These are phyloP conservation scores for Oenanthe oenanthe DNA, from an alignment of 2,113 vertebrate genomes.

Conservation along the genomic window DNA sequence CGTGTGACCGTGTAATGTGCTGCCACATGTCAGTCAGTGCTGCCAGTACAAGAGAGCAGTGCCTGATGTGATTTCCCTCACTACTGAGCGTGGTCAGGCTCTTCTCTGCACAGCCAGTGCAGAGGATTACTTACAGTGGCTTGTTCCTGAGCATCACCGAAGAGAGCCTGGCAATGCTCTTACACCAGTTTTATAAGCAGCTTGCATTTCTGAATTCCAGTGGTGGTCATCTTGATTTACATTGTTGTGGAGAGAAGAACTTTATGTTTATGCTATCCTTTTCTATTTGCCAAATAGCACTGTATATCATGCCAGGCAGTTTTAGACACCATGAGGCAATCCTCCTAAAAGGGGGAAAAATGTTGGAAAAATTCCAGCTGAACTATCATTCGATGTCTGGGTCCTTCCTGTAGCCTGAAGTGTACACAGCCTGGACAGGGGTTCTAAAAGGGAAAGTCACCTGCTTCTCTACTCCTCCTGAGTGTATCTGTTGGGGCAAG, in stretches of 20 bases:
- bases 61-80: not conserved
- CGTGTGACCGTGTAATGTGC: not conserved
- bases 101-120: not conserved
- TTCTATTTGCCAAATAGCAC: not conserved
- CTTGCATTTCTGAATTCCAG: not conserved
- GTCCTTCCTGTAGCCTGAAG: not conserved
- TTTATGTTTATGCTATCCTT: not conserved
- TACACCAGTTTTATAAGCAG: not conserved
- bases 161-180: not conserved
- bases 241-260: not conserved
- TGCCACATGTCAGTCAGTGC: fast-evolving
- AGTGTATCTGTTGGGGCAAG: not conserved
- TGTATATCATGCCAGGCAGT: not conserved
- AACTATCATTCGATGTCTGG: not conserved
- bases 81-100: fast-evolving
- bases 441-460: not conserved
- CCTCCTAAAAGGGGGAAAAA: not conserved
- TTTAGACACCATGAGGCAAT: not conserved
- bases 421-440: fast-evolving
- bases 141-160: not conserved
- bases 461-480: not conserved
- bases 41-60: not conserved
- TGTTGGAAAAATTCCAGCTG: not conserved
- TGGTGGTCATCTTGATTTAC: not conserved
- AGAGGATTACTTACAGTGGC: not conserved